A percentile compares a stretch with the other conserved stretches of the same genome.
These are phyloP conservation scores for Chrysolina oricalcia DNA, from an alignment of 2,888 invertebrate genomes.

Conservation along the genomic window DNA sequence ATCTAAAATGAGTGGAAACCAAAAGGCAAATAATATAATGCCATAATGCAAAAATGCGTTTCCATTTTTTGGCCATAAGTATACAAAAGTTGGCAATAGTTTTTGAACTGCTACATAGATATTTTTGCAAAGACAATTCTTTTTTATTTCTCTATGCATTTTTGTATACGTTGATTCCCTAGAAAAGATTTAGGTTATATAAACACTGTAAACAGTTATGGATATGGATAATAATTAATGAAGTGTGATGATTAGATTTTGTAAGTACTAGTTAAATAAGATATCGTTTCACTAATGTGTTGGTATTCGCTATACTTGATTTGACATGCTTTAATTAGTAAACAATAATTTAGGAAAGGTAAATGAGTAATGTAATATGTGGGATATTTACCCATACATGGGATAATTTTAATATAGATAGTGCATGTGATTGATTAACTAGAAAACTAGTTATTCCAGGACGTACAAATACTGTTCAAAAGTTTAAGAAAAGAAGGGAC, in stretches of 20 bases:
- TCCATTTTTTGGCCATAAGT: too few species aligned
- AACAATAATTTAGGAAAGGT: neutral
- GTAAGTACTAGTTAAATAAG: conserved; percentile 26
- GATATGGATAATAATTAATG: neutral
- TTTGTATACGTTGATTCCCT: neutral
- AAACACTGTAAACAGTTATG: neutral
- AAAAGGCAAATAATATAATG: too few species aligned
- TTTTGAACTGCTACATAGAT: neutral
- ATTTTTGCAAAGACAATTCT: neutral
- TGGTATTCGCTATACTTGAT: conserved; percentile 2
- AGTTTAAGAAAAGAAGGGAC: too few species aligned
- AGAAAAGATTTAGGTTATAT: conserved; percentile 9
- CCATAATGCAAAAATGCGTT: too few species aligned
- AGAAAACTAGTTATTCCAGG: too few species aligned
- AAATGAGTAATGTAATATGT: neutral
- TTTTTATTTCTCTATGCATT: neutral
- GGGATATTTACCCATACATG: neutral
- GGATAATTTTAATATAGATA: neutral
- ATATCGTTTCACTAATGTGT: conserved; percentile 14
- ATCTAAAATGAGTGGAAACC: too few species aligned
- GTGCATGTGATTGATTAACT: neutral
- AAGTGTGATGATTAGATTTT: conserved; percentile 20
- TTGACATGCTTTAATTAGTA: conserved; percentile 6
- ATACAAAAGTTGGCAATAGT: neutral
- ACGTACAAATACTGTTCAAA: too few species aligned